Evolutionary conservation across 1,140 invertebrate genomes (phyloP).

Genomic region (Drosophila miranda): DNA sequence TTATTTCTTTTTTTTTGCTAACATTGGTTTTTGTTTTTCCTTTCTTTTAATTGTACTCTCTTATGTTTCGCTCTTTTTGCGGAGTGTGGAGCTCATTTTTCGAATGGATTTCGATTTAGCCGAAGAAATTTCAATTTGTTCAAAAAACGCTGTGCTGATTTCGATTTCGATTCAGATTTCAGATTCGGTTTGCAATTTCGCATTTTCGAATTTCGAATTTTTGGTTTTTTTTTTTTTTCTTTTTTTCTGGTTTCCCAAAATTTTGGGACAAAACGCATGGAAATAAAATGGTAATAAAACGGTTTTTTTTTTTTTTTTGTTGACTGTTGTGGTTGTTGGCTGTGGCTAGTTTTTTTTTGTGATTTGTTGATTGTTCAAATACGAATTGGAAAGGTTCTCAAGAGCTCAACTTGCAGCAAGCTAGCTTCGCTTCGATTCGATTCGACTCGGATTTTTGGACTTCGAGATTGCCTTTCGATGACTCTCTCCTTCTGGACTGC

Average conservation of each 20-base stretch:
- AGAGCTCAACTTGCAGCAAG: slow-evolving; percentile 11
- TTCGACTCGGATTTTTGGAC: neutral
- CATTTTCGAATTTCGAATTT: slow-evolving; percentile 24
- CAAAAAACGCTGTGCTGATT: slow-evolving; percentile 29
- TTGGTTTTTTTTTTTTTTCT: slow-evolving; percentile 10
- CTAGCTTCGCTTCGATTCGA: slow-evolving; percentile 2
- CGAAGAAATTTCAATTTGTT: slow-evolving; percentile 5
- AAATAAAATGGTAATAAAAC: slow-evolving; percentile 59
- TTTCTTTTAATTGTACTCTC: slow-evolving; percentile 13
- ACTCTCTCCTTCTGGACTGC: slow-evolving; percentile 1
- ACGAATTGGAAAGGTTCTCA: slow-evolving; percentile 35
- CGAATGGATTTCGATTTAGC: neutral
- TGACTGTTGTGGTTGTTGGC: slow-evolving; percentile 41
- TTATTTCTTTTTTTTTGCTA: slow-evolving; percentile 22
- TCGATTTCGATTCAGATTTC: slow-evolving; percentile 32
- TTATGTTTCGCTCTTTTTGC: slow-evolving; percentile 5
- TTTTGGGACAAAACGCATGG: slow-evolving; percentile 34
- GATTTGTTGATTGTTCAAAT: slow-evolving; percentile 35
- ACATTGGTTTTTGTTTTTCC: slow-evolving; percentile 20
- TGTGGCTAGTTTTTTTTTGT: slow-evolving; percentile 30
- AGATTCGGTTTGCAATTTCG: slow-evolving; percentile 28
- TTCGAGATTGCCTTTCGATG: neutral
- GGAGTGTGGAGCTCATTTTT: slow-evolving; percentile 1
- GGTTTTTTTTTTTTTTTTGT: slow-evolving; percentile 24
- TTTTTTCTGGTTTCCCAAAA: slow-evolving; percentile 8